Evolutionary conservation across 1,140 invertebrate species (phyloP), one percentile per base, ranked within the genome.

Genomic region (Macrobrachium rosenbergii): DNA sequence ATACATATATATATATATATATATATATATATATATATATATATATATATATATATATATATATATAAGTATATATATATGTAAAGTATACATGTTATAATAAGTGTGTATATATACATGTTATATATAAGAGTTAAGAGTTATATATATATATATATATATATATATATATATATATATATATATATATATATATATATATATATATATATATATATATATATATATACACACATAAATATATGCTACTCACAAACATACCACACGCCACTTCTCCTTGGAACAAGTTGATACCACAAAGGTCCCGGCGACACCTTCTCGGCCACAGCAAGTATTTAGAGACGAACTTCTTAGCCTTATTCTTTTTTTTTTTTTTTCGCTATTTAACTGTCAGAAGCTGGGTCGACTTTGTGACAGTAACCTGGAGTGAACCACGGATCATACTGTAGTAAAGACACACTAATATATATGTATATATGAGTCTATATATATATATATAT

Each of bases 401-500:
- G n/a, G n/a, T n/a, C n/a, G n/a, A n/a, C n/a, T n/a, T n/a, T n/a
- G n/a, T n/a, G n/a, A n/a, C n/a, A n/a, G n/a, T n/a, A n/a, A n/a
- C n/a, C n/a, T n/a, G n/a, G n/a, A n/a, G n/a, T n/a, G n/a, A n/a
- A n/a, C n/a, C n/a, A n/a, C n/a, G n/a, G n/a, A n/a, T n/a, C n/a
- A n/a, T n/a, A n/a, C n/a, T n/a, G n/a, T n/a, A n/a, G n/a, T n/a
- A n/a, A n/a, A n/a, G n/a, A n/a, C n/a, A n/a, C n/a, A n/a, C n/a
- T n/a, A n/a, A 75, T 67, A 75, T 75, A 75, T 28, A 37, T 37
- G 16, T 69, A 69, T 69, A 28, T 69, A 69, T 69, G n/a, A n/a
- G n/a, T 73, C n/a, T 37, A 73, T 69, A 69, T 69, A 28, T 69
- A 69, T 69, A 28, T 69, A 69, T 69, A 28, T 69, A 69, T 69